A percentile compares a stretch with the other conserved stretches of the same genome.
These are phyloP conservation scores for Spialia ferax DNA, from an alignment of 2,888 invertebrate genomes.

Conservation along the genomic window DNA sequence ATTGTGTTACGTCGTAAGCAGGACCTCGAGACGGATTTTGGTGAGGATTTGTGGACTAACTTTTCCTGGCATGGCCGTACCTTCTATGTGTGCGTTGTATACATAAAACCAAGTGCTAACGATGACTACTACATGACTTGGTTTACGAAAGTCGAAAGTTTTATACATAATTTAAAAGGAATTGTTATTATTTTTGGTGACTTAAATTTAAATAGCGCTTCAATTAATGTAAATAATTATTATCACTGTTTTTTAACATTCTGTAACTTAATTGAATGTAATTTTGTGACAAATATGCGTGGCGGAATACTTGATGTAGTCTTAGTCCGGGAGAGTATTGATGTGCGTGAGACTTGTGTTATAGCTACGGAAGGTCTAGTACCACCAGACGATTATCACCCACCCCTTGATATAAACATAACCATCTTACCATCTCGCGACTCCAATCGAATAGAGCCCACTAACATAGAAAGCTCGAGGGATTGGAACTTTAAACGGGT, in stretches of 20 bases:
- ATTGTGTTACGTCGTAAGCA: slow-evolving; percentile 27
- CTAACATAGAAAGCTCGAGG: neutral
- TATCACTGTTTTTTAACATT: slow-evolving; percentile 35
- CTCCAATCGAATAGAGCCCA: neutral
- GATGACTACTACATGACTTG: slow-evolving; percentile 38
- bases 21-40: slow-evolving; percentile 39
- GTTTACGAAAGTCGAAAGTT: slow-evolving; percentile 39
- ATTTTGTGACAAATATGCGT: slow-evolving; percentile 28
- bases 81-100: slow-evolving; percentile 40
- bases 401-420: slow-evolving; percentile 7
- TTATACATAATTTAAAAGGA: slow-evolving; percentile 30
- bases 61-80: slow-evolving; percentile 25
- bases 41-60: slow-evolving; percentile 43
- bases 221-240: slow-evolving; percentile 29
- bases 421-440: neutral
- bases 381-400: slow-evolving; percentile 24
- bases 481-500: slow-evolving; percentile 22
- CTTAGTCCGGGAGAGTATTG: slow-evolving; percentile 32
- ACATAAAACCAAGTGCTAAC: slow-evolving; percentile 41
- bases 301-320: slow-evolving; percentile 39
- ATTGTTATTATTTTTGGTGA: slow-evolving; percentile 38
- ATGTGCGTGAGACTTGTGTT: slow-evolving; percentile 6
- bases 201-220: slow-evolving; percentile 36
- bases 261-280: slow-evolving; percentile 32
- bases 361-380: slow-evolving; percentile 16